phyloP scores from a whole-genome alignment of 1,140 invertebrate species.

The Lepidurus packardi region DNA sequence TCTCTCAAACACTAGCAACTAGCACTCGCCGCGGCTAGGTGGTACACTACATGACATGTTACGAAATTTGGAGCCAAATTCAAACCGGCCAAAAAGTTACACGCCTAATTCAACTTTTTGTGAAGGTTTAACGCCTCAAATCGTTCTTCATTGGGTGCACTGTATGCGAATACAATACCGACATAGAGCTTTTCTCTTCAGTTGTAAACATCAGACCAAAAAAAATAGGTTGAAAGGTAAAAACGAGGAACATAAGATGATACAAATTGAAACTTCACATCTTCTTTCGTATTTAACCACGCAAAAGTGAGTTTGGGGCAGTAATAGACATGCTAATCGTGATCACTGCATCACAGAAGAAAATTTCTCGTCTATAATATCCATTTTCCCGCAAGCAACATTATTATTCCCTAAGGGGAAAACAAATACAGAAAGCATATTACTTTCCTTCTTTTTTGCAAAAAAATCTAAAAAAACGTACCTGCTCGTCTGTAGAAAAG shows the following conservation, averaged over 20 bases:
- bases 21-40: too few relatives aligned
- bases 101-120: neutral
- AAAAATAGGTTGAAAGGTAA: neutral
- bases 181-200: neutral
- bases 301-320: neutral
- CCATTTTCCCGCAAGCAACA: neutral
- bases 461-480: slow-evolving; percentile 38
- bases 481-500: slow-evolving; percentile 62
- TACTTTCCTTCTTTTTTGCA: neutral
- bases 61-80: too few relatives aligned
- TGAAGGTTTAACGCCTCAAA: neutral
- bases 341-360: slow-evolving; percentile 9
- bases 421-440: neutral
- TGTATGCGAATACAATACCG: slow-evolving; percentile 2
- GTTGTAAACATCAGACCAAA: neutral
- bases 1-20: too few relatives aligned
- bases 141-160: neutral
- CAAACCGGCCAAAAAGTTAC: neutral
- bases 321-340: neutral
- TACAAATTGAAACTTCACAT: neutral
- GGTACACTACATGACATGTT: too few relatives aligned
- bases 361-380: neutral
- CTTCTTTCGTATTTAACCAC: neutral
- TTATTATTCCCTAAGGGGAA: neutral
- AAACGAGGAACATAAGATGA: slow-evolving; percentile 18